A percentile compares a stretch with the other conserved stretches of the same genome.
phyloP scores from a whole-genome alignment of 2,797 vertebrate genomes.

The Tympanoctomys barrerae region DNA sequence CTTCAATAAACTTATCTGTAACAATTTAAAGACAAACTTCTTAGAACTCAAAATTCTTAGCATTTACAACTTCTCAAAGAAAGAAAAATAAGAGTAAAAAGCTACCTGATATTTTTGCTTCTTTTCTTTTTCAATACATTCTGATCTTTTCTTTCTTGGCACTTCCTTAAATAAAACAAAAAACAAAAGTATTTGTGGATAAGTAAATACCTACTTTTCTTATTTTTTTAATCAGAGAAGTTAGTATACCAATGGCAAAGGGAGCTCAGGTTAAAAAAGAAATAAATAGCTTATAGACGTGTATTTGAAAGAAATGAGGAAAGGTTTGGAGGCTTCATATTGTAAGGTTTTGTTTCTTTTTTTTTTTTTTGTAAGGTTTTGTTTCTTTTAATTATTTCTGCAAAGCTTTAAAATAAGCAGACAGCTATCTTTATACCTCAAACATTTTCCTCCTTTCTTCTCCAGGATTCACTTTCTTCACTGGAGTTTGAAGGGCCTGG shows the following conservation, averaged over 20 bases:
- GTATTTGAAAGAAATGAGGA: conserved; percentile 84
- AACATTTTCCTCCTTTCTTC: conserved; percentile 95
- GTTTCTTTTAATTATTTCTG: conserved; percentile 68
- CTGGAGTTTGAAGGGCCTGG: conserved; percentile 91
- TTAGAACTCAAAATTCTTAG: conserved; percentile 68
- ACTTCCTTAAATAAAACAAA: conserved; percentile 91
- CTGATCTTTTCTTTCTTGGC: conserved; percentile 92
- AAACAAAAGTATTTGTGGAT: conserved; percentile 70
- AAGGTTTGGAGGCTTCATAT: conserved; percentile 83
- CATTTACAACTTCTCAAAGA: background rate
- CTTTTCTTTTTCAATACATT: conserved; percentile 93
- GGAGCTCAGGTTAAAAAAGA: conserved; percentile 14
- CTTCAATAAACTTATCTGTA: conserved; percentile 93
- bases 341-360: conserved; percentile 64
- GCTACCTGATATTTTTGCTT: conserved; percentile 95
- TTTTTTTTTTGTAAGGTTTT: conserved; percentile 49
- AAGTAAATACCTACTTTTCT: conserved; percentile 45
- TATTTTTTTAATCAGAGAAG: conserved; percentile 49
- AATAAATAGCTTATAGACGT: conserved; percentile 59
- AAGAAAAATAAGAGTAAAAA: conserved; percentile 59
- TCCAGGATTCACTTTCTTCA: conserved; percentile 93
- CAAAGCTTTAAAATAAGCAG: conserved; percentile 82
- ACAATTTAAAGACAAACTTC: conserved; percentile 75
- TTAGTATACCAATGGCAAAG: conserved; percentile 70
- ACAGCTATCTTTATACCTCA: conserved; percentile 91